These are phyloP conservation scores for Corythornis leucogaster DNA, from an alignment of 2,797 vertebrate genomes.

Conservation along the genomic window DNA sequence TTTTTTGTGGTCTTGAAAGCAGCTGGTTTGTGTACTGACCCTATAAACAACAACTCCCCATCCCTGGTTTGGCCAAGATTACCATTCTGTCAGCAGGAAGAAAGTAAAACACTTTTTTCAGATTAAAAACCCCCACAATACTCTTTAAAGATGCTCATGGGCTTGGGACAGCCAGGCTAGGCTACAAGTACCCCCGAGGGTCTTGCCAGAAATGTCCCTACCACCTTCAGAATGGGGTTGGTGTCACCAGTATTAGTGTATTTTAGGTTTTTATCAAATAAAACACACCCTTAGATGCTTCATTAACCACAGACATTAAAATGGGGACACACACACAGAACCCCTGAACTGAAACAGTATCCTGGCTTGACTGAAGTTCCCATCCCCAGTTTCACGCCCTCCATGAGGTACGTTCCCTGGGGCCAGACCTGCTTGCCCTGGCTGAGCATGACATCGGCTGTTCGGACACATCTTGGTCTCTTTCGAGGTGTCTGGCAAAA, in stretches of 20 bases:
- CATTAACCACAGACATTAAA: not conserved
- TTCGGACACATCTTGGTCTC: not conserved
- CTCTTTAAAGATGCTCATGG: fast-evolving
- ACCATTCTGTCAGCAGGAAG: not conserved
- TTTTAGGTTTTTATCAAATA: not conserved
- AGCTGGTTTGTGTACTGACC: not conserved
- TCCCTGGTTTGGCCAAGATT: not conserved
- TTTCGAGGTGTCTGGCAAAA: not conserved
- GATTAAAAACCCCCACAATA: not conserved
- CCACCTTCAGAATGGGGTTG: fast-evolving
- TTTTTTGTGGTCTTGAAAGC: not conserved
- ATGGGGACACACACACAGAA: not conserved
- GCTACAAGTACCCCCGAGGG: not conserved
- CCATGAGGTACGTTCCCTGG: fast-evolving
- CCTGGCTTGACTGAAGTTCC: not conserved
- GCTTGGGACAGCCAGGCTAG: not conserved
- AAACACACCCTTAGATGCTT: not conserved
- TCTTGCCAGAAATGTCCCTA: not conserved
- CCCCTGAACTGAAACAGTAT: not conserved
- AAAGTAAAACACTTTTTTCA: not conserved
- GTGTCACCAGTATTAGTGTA: not conserved
- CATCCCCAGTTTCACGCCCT: not conserved
- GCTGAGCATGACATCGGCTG: not conserved
- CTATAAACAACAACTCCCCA: not conserved
- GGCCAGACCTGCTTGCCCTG: not conserved